Conservation (phyloP, 2,888 invertebrate genomes). For the Psococerastis gibbosa region DNA sequence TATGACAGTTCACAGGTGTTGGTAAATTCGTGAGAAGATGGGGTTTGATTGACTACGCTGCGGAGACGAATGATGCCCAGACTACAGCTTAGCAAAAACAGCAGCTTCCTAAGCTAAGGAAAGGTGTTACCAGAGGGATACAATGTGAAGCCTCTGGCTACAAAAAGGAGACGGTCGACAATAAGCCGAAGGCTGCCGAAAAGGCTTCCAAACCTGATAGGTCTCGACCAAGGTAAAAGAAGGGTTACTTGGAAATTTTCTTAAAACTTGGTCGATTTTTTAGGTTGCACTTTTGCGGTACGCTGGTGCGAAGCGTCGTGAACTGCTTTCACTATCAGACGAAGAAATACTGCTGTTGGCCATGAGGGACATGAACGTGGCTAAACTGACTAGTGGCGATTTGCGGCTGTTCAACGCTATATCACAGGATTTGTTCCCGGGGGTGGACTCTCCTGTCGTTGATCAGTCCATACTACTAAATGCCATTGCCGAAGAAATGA, state of each 20-base stretch:
- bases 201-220: too few relatives aligned
- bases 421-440: conserved; percentile 72
- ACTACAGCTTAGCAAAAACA: too few relatives aligned
- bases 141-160: too few relatives aligned
- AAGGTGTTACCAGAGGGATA: too few relatives aligned
- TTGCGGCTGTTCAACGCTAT: conserved; percentile 72
- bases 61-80: too few relatives aligned
- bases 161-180: too few relatives aligned
- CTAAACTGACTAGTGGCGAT: conserved; percentile 67
- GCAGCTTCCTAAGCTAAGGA: too few relatives aligned
- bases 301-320: conserved; percentile 61
- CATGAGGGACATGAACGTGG: conserved; percentile 84
- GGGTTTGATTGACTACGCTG: too few relatives aligned
- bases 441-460: conserved; percentile 47
- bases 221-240: too few relatives aligned
- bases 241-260: neutral
- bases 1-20: too few relatives aligned
- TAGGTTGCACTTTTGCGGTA: conserved; percentile 54
- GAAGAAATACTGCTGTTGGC: conserved; percentile 63
- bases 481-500: conserved; percentile 45
- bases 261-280: conserved; percentile 14
- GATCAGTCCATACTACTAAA: conserved; percentile 58
- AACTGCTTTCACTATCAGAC: conserved; percentile 45
- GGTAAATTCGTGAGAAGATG: too few relatives aligned
- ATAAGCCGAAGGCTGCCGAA: too few relatives aligned